Evolutionary conservation across 2,113 vertebrate species (phyloP).

Genomic region (Crotophaga sulcirostris): DNA sequence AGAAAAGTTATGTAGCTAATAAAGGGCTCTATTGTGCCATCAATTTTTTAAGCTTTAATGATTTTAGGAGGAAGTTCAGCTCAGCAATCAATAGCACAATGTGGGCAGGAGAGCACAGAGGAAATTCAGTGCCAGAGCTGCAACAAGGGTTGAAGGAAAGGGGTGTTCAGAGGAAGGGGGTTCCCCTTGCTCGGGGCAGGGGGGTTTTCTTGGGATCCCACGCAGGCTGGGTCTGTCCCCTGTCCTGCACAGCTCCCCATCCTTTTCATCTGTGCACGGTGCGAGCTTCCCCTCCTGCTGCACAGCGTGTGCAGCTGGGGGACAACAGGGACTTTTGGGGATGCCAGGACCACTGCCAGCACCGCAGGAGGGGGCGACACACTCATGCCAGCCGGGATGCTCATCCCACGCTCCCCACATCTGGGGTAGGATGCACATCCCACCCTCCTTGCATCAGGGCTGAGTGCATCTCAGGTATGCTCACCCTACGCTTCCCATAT

Average conservation of each 20-base stretch:
- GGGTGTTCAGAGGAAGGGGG: not conserved
- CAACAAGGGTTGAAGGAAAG: not conserved
- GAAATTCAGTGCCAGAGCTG: not conserved
- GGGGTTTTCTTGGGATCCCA: not conserved
- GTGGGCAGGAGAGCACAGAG: constrained; percentile 7
- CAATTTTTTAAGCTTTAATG: constrained; percentile 68
- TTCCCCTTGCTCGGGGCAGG: not conserved
- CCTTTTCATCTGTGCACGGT: fast-evolving
- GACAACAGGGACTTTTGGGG: not conserved
- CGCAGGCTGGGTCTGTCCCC: too few species aligned
- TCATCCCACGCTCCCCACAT: fast-evolving
- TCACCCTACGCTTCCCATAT: not conserved
- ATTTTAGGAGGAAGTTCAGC: constrained; percentile 53
- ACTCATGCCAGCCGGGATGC: fast-evolving
- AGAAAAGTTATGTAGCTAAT: constrained; percentile 67
- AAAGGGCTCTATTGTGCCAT: constrained; percentile 60
- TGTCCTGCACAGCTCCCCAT: not conserved
- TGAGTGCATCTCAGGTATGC: not conserved
- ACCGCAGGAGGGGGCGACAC: not conserved
- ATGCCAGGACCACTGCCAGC: not conserved
- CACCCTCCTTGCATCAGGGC: too few species aligned
- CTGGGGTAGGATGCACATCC: not conserved
- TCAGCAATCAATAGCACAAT: constrained; percentile 48
- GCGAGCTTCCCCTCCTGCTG: constrained; percentile 9
- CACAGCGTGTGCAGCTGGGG: fast-evolving